phyloP scores from a whole-genome alignment of 2,797 vertebrate species.

The Rhinella marina region DNA sequence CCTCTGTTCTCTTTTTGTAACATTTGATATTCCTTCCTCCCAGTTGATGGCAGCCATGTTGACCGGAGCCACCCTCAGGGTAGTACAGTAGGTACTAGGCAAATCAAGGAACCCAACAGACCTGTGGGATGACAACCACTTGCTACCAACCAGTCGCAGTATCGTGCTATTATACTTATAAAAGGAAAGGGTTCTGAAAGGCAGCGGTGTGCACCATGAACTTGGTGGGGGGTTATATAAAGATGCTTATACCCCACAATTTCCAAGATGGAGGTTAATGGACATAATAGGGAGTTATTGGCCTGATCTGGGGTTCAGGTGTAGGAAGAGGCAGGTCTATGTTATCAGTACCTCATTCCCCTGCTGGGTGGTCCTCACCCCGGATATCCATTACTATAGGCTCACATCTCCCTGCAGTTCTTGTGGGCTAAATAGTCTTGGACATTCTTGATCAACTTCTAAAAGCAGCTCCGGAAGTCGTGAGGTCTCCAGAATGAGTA shows the following conservation, averaged over 20 bases:
- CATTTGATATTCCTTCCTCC: neutral
- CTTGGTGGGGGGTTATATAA: too few species aligned
- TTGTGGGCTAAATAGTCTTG: neutral
- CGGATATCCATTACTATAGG: neutral
- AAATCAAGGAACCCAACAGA: neutral
- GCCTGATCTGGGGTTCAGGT: too few species aligned
- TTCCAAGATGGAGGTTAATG: too few species aligned
- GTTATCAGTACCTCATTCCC: too few species aligned
- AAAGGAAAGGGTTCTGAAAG: too few species aligned
- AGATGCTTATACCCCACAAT: too few species aligned
- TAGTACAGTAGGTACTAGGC: neutral
- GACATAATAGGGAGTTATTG: too few species aligned
- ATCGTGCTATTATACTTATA: neutral
- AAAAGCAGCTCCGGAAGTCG: too few species aligned
- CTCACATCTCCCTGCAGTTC: neutral
- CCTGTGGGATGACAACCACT: neutral
- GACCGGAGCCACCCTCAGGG: neutral
- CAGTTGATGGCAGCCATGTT: neutral
- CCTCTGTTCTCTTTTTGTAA: neutral
- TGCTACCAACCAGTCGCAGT: neutral
- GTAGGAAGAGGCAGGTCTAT: too few species aligned
- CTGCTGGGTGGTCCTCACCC: too few species aligned
- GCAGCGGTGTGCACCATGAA: too few species aligned
- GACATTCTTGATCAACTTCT: neutral
- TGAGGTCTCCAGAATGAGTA: neutral